Evolutionary conservation across 1,140 invertebrate genomes (phyloP), one percentile per base, ranked within the genome.

Genomic region (Pseudoatta argentina): DNA sequence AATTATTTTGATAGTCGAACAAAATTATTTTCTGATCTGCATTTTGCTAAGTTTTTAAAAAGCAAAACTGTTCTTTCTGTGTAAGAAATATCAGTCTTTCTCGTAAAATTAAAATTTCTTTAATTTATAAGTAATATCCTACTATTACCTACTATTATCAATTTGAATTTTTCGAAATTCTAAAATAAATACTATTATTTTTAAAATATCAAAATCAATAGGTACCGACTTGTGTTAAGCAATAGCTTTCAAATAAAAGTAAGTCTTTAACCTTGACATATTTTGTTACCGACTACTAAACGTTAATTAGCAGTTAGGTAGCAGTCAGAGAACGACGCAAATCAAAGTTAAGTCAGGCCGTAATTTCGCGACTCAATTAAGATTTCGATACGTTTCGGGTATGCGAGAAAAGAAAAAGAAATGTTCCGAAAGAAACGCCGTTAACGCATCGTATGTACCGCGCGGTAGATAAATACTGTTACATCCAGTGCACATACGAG

Each of bases 391-490:
- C 10, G 18, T 76, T 75, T 30, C 55, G n/a, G 8, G 5, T 30
- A 10, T 3, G 48, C 5, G 30, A 48, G 48, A 55, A 18, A 18
- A n/a, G 4, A 61, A 55, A 3, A 61, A 59, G 57, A 3, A n/a
- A 44, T 10, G 61, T 59, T 48, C 7, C 1, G 55, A 73, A 75
- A 63, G 69, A 71, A 34, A 10, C 66, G 48, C 48, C 24, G 59
- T 66, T 64, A 73, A 87, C 48, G 77, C 64, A 12, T 66, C 53
- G 27, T 48, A 14, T 51, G 16, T 44, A 34, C 27, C 44, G 21
- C 24, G 64, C n/a, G 53, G 27, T 51, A 66, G 71, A 67, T 85
- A 76, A 85, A 66, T 75, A 66, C 88, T 73, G 69, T 64, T 51
- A 73, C 77, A 69, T 75, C 57, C 39, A 71, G 39, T 71, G 71